Conservation (phyloP, 30 jellyfish, hydroid and myxozoan genomes). For the Turritopsis dohrnii region DNA sequence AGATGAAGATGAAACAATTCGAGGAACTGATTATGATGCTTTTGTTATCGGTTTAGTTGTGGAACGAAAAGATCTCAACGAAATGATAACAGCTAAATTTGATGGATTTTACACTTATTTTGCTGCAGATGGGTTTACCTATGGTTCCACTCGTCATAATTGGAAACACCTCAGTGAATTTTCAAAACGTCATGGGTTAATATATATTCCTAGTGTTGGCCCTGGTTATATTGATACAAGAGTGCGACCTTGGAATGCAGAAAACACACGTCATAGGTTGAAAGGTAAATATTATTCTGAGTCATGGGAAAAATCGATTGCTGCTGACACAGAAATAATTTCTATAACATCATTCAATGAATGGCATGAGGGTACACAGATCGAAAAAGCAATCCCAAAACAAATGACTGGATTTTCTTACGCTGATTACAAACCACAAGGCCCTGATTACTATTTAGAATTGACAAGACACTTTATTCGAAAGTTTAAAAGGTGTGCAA, state of each 20-base stretch:
- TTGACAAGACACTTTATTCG: slow-evolving; percentile 43
- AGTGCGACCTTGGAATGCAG: slow-evolving; percentile 91
- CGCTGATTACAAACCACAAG: slow-evolving; percentile 55
- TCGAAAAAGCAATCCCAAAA: slow-evolving; percentile 77
- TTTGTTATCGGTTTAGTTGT: slow-evolving; percentile 70
- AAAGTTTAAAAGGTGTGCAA: slow-evolving; percentile 38
- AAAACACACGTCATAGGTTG: slow-evolving; percentile 63
- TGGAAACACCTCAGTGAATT: slow-evolving; percentile 57
- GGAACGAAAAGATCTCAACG: slow-evolving; percentile 45
- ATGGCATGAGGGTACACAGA: slow-evolving; percentile 99
- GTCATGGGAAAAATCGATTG: slow-evolving; percentile 72
- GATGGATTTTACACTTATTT: slow-evolving; percentile 95
- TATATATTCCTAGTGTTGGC: slow-evolving; percentile 92
- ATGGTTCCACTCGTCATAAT: slow-evolving; percentile 79
- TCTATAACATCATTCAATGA: slow-evolving; percentile 90
- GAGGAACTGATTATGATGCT: slow-evolving; percentile 75
- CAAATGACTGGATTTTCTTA: slow-evolving; percentile 22
- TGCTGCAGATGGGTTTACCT: slow-evolving; percentile 94
- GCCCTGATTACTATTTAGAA: slow-evolving; percentile 59
- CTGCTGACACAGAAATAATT: slow-evolving; percentile 42
- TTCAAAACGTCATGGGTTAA: slow-evolving; percentile 33
- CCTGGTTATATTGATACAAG: slow-evolving; percentile 94
- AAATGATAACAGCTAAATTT: slow-evolving; percentile 66
- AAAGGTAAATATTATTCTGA: slow-evolving; percentile 64
- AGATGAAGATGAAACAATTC: slow-evolving; percentile 39